These are phyloP conservation scores for Tursiops truncatus DNA, from an alignment of 2,113 vertebrate species.

Conservation along the genomic window DNA sequence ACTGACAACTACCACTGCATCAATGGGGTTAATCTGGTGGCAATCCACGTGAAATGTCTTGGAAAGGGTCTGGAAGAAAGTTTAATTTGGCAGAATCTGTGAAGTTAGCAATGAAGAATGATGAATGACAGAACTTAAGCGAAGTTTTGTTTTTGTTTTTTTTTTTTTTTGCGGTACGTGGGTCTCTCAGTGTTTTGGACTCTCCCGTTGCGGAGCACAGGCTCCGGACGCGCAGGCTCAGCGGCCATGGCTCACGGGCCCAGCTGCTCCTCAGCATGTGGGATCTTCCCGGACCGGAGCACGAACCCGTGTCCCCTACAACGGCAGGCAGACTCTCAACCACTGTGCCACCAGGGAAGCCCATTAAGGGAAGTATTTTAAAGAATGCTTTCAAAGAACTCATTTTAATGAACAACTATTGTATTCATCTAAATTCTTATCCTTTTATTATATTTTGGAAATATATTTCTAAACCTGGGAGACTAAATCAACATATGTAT, in stretches of 20 bases:
- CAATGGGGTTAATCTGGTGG: background rate
- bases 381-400: constrained; percentile 10
- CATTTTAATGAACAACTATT: constrained; percentile 11
- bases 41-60: background rate
- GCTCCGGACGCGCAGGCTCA: too few relatives aligned
- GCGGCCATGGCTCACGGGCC: too few relatives aligned
- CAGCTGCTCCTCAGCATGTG: too few relatives aligned
- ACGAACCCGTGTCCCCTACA: too few relatives aligned
- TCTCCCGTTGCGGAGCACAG: too few relatives aligned
- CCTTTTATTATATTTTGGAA: constrained; percentile 28
- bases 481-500: background rate
- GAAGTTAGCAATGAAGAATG: background rate
- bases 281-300: too few relatives aligned
- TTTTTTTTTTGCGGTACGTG: too few relatives aligned
- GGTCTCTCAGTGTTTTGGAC: too few relatives aligned
- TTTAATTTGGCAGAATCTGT: background rate
- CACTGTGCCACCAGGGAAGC: too few relatives aligned
- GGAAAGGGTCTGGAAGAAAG: background rate
- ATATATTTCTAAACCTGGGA: background rate
- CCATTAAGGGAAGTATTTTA: background rate
- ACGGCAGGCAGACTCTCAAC: too few relatives aligned
- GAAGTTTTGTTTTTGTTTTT: background rate
- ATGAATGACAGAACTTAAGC: background rate
- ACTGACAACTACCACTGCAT: background rate
- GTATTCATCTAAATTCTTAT: background rate